Evolutionary conservation across 1,140 invertebrate species (phyloP).

Genomic region (Phocides pigmalion): DNA sequence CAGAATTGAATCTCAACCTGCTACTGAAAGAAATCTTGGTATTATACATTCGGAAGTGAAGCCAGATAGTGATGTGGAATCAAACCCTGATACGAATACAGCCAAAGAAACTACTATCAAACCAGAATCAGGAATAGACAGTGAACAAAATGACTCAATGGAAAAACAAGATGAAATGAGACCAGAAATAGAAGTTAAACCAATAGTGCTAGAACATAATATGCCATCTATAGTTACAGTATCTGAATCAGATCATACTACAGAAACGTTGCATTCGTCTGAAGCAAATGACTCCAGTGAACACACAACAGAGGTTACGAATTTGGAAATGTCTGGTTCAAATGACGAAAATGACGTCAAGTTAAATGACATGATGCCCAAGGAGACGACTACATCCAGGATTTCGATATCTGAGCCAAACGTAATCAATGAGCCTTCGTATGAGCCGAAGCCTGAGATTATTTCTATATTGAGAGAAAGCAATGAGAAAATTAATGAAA

Average conservation of each 20-base stretch:
- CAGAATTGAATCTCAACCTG: conserved; percentile 13
- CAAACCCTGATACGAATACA: not conserved
- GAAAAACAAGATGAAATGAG: conserved; percentile 5
- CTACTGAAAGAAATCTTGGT: conserved; percentile 6
- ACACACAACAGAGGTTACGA: conserved; percentile 8
- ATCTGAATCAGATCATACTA: not conserved
- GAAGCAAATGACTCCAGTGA: conserved; percentile 14
- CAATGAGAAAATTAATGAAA: conserved; percentile 30
- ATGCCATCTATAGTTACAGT: not conserved
- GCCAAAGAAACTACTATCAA: conserved; percentile 3
- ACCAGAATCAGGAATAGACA: not conserved
- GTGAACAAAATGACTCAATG: not conserved
- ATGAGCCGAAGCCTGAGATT: conserved; percentile 58
- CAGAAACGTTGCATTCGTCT: not conserved
- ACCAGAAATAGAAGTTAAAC: conserved; percentile 6
- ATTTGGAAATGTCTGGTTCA: conserved; percentile 4
- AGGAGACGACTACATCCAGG: conserved; percentile 46
- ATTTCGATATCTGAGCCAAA: conserved; percentile 56
- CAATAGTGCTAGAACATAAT: not conserved
- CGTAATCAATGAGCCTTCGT: conserved; percentile 54
- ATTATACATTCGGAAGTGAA: not conserved
- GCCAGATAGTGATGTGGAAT: not conserved
- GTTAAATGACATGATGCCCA: conserved; percentile 23
- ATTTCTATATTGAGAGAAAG: conserved; percentile 53
- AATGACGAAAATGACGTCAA: conserved; percentile 4